Percentiles rank a stretch among this genome's conserved stretches.
Evolutionary conservation across 2,888 invertebrate genomes (phyloP).

Genomic region (Meta bourneti): DNA sequence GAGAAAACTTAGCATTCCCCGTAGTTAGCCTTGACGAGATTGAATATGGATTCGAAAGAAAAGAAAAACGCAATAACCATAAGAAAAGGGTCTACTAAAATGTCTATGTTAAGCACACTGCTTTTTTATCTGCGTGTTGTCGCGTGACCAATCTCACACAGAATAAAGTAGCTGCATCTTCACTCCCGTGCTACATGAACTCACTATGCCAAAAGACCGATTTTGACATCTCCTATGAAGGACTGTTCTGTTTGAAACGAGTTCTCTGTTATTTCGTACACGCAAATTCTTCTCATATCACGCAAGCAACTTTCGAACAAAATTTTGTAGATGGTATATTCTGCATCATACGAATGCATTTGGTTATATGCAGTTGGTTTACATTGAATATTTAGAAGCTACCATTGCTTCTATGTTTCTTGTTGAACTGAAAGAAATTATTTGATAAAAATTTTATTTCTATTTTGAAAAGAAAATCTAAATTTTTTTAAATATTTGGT

Average conservation of each 20-base stretch:
- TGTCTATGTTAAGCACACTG: slow-evolving; percentile 10
- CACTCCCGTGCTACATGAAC: slow-evolving; percentile 10
- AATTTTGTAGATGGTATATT: background rate
- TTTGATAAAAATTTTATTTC: no score
- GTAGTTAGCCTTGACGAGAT: background rate
- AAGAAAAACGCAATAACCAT: background rate
- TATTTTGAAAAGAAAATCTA: no score
- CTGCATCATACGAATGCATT: background rate
- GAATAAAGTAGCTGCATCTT: slow-evolving; percentile 49
- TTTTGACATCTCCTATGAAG: slow-evolving; percentile 40
- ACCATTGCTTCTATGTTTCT: no score
- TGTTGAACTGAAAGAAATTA: no score
- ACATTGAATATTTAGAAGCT: background rate
- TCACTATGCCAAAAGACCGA: slow-evolving; percentile 29
- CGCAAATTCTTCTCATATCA: slow-evolving; percentile 24
- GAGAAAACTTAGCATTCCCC: background rate
- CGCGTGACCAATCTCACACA: slow-evolving; percentile 26
- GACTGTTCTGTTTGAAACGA: slow-evolving; percentile 40
- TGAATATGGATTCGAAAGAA: background rate
- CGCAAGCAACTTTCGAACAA: background rate
- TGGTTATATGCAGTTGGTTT: no score
- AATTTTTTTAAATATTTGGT: no score
- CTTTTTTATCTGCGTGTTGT: slow-evolving; percentile 17
- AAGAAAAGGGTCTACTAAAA: slow-evolving; percentile 7
- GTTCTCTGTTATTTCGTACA: slow-evolving; percentile 31